Evolutionary conservation across 2,888 invertebrate genomes (phyloP).

Genomic region (Liposcelis brunnea): DNA sequence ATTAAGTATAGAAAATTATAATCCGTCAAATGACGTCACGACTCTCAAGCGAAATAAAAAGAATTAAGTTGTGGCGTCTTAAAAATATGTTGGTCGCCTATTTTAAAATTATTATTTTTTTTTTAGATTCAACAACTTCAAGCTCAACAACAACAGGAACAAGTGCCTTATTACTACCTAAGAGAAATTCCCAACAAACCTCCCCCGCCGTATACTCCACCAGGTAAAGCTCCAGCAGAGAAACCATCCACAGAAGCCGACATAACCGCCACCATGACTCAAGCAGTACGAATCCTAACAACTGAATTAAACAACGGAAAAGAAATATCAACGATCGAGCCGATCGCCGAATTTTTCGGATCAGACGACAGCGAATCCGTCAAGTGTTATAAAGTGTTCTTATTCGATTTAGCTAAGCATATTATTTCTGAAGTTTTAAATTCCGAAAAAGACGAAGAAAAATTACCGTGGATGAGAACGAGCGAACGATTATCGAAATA

Average conservation of each 20-base stretch:
- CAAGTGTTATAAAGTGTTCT: slow-evolving; percentile 36
- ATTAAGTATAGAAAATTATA: slow-evolving; percentile 2
- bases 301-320: slow-evolving; percentile 25
- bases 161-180: slow-evolving; percentile 35
- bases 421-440: slow-evolving; percentile 34
- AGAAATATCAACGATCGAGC: slow-evolving; percentile 22
- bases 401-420: slow-evolving; percentile 45
- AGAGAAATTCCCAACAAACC: slow-evolving; percentile 57
- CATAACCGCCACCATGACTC: slow-evolving; percentile 28
- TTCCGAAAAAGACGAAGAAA: slow-evolving; percentile 26
- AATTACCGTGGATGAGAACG: slow-evolving; percentile 35
- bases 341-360: slow-evolving; percentile 20
- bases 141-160: slow-evolving; percentile 30
- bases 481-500: slow-evolving; percentile 20
- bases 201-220: slow-evolving; percentile 57
- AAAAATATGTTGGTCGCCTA: too few species aligned
- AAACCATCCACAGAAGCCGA: slow-evolving; percentile 29
- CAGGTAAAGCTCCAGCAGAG: slow-evolving; percentile 21
- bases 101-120: slow-evolving; percentile 10
- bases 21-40: too few species aligned
- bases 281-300: slow-evolving; percentile 29
- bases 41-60: too few species aligned
- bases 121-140: slow-evolving; percentile 38
- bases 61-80: too few species aligned
- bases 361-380: slow-evolving; percentile 8